Conservation (phyloP, 2,797 vertebrate species). For the Xenops minutus region DNA sequence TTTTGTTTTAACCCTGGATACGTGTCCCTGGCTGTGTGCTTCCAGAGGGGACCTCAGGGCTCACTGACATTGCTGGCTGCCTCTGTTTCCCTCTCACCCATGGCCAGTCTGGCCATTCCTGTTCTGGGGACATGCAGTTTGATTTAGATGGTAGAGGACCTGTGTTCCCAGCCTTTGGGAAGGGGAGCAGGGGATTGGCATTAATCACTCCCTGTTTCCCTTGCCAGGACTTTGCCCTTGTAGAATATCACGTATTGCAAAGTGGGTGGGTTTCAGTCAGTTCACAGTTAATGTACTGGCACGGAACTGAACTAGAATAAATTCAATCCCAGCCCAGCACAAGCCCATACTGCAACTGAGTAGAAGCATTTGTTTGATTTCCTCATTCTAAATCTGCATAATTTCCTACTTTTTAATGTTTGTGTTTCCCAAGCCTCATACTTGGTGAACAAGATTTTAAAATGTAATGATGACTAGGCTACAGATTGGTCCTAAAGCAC, state of each 20-base stretch:
- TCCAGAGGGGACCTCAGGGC: not conserved
- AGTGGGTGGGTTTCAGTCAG: not conserved
- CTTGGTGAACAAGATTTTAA: not conserved
- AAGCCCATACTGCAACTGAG: not conserved
- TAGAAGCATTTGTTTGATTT: not conserved
- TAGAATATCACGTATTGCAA: not conserved
- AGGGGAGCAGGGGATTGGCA: not conserved
- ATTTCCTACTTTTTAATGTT: not conserved
- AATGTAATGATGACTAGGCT: not conserved
- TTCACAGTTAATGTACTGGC: not conserved
- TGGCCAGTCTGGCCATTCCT: not conserved
- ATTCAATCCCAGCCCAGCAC: not conserved
- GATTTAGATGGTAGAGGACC: not conserved
- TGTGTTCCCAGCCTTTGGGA: not conserved
- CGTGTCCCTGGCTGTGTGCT: not conserved
- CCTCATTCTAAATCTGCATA: not conserved
- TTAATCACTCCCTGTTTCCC: not conserved
- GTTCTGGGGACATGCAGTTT: not conserved
- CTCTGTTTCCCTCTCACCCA: not conserved
- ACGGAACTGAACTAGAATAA: not conserved
- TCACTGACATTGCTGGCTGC: not conserved
- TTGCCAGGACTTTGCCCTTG: not conserved
- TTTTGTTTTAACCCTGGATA: not conserved
- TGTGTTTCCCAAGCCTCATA: not conserved
- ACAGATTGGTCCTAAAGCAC: not conserved